These are phyloP conservation scores for Parasteatoda tepidariorum DNA, from an alignment of 1,140 invertebrate genomes.

Conservation along the genomic window DNA sequence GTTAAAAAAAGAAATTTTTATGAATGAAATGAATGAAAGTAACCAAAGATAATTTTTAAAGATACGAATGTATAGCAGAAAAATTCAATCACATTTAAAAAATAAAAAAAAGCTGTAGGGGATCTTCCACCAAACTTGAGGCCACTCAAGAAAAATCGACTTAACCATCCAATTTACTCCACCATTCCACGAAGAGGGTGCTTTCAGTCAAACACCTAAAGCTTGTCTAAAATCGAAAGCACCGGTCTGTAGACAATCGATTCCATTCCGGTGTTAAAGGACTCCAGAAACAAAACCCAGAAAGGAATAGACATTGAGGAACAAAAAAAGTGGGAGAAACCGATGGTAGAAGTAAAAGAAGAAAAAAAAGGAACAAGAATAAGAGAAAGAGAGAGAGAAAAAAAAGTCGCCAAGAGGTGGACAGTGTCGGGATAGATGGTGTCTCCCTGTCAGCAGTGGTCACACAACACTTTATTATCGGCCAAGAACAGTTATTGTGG, in stretches of 20 bases:
- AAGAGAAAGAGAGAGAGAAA: background rate
- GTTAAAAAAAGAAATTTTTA: too few relatives aligned
- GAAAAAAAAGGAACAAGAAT: slow-evolving; percentile 13
- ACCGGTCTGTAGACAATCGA: slow-evolving; percentile 40
- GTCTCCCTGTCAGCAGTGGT: slow-evolving; percentile 50
- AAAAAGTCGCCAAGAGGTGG: slow-evolving; percentile 36
- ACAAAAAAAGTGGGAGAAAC: background rate
- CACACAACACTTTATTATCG: slow-evolving; percentile 61
- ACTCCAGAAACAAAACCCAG: background rate
- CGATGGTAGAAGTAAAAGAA: background rate
- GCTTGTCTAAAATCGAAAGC: slow-evolving; percentile 40
- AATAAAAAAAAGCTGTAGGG: too few relatives aligned
- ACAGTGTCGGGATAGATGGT: slow-evolving; percentile 52
- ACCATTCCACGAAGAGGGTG: too few relatives aligned
- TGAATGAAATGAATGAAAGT: too few relatives aligned
- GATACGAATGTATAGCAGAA: too few relatives aligned
- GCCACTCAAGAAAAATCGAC: too few relatives aligned
- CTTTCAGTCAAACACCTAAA: too few relatives aligned
- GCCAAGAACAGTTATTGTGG: slow-evolving; percentile 59
- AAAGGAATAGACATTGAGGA: background rate
- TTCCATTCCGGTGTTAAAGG: slow-evolving; percentile 27
- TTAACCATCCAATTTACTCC: too few relatives aligned
- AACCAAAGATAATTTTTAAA: too few relatives aligned
- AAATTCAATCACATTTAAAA: too few relatives aligned
- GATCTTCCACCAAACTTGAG: too few relatives aligned